phyloP scores from a whole-genome alignment of 1,140 invertebrate species.

The Capitella teleta region DNA sequence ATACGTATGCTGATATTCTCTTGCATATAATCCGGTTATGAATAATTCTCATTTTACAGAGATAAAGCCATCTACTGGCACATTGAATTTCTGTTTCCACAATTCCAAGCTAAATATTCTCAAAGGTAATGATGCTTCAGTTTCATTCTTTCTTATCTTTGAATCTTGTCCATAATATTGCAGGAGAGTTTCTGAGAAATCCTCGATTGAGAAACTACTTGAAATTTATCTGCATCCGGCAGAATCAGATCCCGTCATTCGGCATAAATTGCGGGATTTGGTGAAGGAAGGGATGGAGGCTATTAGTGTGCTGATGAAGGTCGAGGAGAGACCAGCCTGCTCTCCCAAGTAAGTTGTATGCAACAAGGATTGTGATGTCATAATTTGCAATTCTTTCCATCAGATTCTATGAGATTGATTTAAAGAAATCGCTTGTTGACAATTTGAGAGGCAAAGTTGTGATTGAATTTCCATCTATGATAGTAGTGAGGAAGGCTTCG shows the following conservation, averaged over 20 bases:
- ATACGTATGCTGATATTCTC: neutral
- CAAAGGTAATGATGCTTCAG: too few relatives aligned
- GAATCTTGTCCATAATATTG: neutral
- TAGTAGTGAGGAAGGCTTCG: too few relatives aligned
- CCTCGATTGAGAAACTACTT: slow-evolving; percentile 10
- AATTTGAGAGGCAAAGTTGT: too few relatives aligned
- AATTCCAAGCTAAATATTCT: slow-evolving; percentile 12
- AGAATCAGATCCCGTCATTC: slow-evolving; percentile 17
- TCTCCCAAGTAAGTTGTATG: slow-evolving; percentile 12
- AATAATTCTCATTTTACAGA: neutral
- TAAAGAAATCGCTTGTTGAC: too few relatives aligned
- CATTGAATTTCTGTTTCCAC: slow-evolving; percentile 15
- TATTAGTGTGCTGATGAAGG: slow-evolving; percentile 15
- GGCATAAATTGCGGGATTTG: slow-evolving; percentile 16
- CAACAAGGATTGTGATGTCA: too few relatives aligned
- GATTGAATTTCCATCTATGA: too few relatives aligned
- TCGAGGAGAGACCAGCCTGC: slow-evolving; percentile 14
- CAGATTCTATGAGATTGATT: too few relatives aligned
- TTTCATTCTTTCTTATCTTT: neutral
- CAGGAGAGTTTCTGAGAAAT: slow-evolving; percentile 13
- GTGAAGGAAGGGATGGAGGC: slow-evolving; percentile 4
- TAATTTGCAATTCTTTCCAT: too few relatives aligned
- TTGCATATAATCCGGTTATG: neutral
- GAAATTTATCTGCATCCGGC: slow-evolving; percentile 14
- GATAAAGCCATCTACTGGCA: slow-evolving; percentile 12